Evolutionary conservation across 2,113 vertebrate species (phyloP), one percentile per base, ranked within the genome.

Genomic region (Pogona vitticeps): DNA sequence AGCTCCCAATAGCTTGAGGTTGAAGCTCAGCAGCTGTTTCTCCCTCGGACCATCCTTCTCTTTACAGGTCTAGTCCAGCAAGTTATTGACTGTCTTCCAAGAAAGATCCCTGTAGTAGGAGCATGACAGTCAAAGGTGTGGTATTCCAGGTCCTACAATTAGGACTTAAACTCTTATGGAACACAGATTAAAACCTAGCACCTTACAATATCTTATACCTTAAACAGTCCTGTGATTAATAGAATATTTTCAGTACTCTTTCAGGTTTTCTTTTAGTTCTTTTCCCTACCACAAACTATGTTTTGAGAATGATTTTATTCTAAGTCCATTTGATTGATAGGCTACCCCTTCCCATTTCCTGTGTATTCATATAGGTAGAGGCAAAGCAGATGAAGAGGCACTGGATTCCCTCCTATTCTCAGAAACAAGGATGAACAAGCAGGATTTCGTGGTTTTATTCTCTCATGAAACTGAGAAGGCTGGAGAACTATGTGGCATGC

Each of bases 381-480:
- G 33, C 33, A 86, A 80, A 52, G 36, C 36, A 23, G 15, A 75
- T 75, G 38, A 28, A 31, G 56, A 42, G 70, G 63, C 65, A 33
- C 33, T 76, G 59, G 38, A 17, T 31, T 23, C 76, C 61, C 31
- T 84, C 61, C 83, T 82, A 20, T 65, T 63, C 79, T 87, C 79
- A 87, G 40, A 82, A 87, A 76, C 75, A 71, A 87, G 79, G 70
- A 61, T 33, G 72, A 76, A 42, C 72, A 84, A 84, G 38, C 38
- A 65, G 83, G 67, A 67, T 31, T 75, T 87, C 82, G 85, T 76
- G 83, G 71, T 81, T 88, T 85, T 20, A 58, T 73, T 85, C 63
- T 33, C 40, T 8, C n/a, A 82, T 82, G 79, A 87, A 81, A 82
- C 15, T 67, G 85, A 87, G 85, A 87, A 82, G 71, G 71, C 42